These are phyloP conservation scores for Cryptus viduatorius DNA, from an alignment of 2,888 invertebrate genomes.

Conservation along the genomic window DNA sequence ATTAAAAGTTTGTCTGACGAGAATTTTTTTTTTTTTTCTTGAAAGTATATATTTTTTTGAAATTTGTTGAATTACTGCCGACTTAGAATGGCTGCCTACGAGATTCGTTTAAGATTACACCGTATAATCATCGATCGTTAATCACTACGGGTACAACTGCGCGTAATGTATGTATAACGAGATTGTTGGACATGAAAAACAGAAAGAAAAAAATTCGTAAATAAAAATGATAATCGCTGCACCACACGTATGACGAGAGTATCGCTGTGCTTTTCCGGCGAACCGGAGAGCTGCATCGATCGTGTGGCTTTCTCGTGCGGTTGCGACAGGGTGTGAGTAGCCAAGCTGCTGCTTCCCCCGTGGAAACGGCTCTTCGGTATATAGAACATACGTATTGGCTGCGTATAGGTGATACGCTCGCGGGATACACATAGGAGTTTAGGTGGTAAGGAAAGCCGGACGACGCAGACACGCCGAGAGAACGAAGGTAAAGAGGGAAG, in stretches of 20 bases:
- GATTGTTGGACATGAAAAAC: background rate
- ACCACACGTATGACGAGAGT: constrained; percentile 29
- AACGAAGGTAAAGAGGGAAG: background rate
- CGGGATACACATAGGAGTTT: background rate
- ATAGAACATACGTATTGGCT: background rate
- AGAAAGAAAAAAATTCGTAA: background rate
- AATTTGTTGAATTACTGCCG: background rate
- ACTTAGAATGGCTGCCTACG: background rate
- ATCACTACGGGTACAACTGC: background rate
- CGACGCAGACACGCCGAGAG: background rate
- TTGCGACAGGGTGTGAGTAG: constrained; percentile 48
- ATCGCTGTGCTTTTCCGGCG: constrained; percentile 59
- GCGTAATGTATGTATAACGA: background rate
- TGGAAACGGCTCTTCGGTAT: constrained; percentile 11
- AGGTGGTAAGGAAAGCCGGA: constrained; percentile 15
- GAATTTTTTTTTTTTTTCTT: background rate
- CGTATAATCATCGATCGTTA: constrained; percentile 2
- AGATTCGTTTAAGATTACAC: background rate
- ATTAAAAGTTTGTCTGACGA: too few species aligned
- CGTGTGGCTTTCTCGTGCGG: constrained; percentile 67
- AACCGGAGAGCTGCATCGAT: constrained; percentile 64
- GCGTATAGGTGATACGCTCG: constrained; percentile 12
- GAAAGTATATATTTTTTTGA: background rate
- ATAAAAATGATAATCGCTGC: background rate
- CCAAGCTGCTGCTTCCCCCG: constrained; percentile 26